Percentiles rank a stretch among this genome's conserved stretches.
Evolutionary conservation across 2,113 vertebrate species (phyloP).

Genomic region (Aegithalos caudatus): DNA sequence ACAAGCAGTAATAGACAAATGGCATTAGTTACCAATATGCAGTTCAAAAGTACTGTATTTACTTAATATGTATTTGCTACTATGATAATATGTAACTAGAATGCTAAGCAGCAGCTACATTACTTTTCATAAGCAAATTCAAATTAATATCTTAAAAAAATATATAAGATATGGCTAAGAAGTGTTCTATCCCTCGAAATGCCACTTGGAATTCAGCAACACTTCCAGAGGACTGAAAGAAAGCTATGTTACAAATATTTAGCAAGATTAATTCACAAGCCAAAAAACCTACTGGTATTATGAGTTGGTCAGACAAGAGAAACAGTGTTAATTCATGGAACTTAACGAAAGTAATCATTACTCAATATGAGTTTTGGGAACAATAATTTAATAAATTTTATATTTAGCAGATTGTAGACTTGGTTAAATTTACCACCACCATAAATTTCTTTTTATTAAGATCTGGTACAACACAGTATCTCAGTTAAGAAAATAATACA

Average conservation of each 20-base stretch:
- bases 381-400: not conserved
- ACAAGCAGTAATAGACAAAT: not conserved
- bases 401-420: not conserved
- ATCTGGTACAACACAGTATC: not conserved
- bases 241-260: not conserved
- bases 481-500: not conserved
- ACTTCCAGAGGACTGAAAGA: not conserved
- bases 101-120: not conserved
- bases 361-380: not conserved
- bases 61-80: not conserved
- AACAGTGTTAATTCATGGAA: not conserved
- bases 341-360: not conserved
- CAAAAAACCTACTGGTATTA: not conserved
- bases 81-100: not conserved
- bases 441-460: not conserved
- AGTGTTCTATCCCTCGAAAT: not conserved
- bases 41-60: not conserved
- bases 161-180: not conserved
- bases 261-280: not conserved
- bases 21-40: not conserved
- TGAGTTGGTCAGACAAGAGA: not conserved
- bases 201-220: not conserved
- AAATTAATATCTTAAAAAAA: not conserved
- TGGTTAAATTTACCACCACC: not conserved
- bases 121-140: not conserved